Evolutionary conservation across 2,888 invertebrate genomes (phyloP).

Genomic region (Leptura quadrifasciata): DNA sequence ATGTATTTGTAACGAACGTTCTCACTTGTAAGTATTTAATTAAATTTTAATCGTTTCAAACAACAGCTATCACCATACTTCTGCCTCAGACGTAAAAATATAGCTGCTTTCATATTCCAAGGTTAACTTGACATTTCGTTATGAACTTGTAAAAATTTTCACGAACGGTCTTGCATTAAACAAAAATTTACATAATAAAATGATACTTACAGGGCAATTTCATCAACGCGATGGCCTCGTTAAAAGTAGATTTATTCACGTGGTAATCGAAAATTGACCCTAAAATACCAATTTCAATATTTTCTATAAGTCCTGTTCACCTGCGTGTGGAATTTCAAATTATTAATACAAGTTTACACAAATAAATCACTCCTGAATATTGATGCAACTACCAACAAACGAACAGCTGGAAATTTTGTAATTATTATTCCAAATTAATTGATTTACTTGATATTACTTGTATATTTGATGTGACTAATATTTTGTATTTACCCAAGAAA

Average conservation of each 20-base stretch:
- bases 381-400: too few species aligned
- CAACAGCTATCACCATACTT: not conserved
- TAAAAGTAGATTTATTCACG: not conserved
- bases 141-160: slow-evolving; percentile 7
- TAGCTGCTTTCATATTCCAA: not conserved
- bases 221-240: not conserved
- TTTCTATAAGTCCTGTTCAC: too few species aligned
- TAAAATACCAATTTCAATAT: not conserved
- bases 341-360: too few species aligned
- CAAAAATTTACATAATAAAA: slow-evolving; percentile 7
- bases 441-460: too few species aligned
- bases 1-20: not conserved
- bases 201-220: slow-evolving; percentile 1
- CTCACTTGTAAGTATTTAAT: not conserved
- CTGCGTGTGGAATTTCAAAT: too few species aligned
- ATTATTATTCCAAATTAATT: too few species aligned
- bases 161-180: slow-evolving; percentile 3
- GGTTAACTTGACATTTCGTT: slow-evolving; percentile 1
- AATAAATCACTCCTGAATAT: too few species aligned
- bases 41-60: slow-evolving; percentile 1
- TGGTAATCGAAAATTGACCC: not conserved
- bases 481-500: too few species aligned
- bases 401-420: too few species aligned
- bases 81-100: not conserved
- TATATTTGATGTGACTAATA: too few species aligned